Base-by-base conservation (phyloP, 2,113 vertebrate genomes). In the Thermophis baileyi region DNA sequence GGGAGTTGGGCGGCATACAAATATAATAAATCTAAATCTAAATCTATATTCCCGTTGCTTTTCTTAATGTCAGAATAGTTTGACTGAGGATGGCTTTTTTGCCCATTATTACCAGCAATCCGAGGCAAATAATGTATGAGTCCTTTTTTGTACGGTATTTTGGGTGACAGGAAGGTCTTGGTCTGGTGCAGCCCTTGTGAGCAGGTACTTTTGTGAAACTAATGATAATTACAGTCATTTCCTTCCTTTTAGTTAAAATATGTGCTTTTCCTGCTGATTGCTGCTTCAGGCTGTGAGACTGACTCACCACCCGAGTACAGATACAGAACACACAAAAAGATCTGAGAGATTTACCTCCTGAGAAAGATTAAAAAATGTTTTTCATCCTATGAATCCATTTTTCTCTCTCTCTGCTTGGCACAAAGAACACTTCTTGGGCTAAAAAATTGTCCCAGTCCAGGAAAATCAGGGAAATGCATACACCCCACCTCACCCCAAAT, bases 171-270 rank as follows among this genome's bases (percentile, higher is more conserved):
- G 96, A 96, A 86, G 85, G 46, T 12, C 57, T 87, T 69, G 94
- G 85, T 89, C 89, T 96, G 69, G 94, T 96, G 89, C 85, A 95
- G 94, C 51, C 95, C 94, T 97, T 96, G 95, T 91, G 91, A 95
- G 96, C 88, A 96, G 96, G 94, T 95, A 93, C 92, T 81, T 95
- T 94, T 95, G 88, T 91, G 94, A 95, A 2, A 95, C 94, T 96
- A 95, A 96, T 95, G 95, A 95, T 97, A 97, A 97, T 97, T 96
- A 95, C 96, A 96, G 94, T 94, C 95, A 96, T 95, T 97, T 97
- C 95, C 95, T 96, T 63, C 94, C 91, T 94, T 60, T 93, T 94
- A 95, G 95, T 96, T 96, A 97, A 97, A 97, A 97, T 95, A 95
- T 69, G 57, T 93, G 95, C 95, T 97, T 81, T 96, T 92, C 90